These are phyloP conservation scores for Nematopogon swammerdamellus DNA, from an alignment of 2,888 invertebrate species.

Conservation along the genomic window DNA sequence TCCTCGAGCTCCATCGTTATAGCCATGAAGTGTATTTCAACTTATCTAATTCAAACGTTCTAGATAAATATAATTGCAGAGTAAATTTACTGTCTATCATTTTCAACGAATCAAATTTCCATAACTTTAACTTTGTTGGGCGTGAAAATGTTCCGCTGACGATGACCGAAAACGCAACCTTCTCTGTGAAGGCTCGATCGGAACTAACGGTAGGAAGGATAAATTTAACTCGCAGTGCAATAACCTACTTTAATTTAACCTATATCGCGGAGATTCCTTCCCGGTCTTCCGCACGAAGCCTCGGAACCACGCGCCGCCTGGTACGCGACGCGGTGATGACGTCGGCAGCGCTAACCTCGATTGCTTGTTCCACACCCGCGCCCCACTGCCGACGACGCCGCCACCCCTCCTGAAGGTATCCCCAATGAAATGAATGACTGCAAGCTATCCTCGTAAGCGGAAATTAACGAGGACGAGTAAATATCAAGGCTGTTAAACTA, in stretches of 20 bases:
- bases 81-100: neutral
- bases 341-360: constrained; percentile 23
- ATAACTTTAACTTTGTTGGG: too few relatives aligned
- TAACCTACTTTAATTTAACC: constrained; percentile 55
- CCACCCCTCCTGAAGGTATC: too few relatives aligned
- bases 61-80: neutral
- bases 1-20: constrained; percentile 48
- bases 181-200: constrained; percentile 19
- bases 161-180: neutral
- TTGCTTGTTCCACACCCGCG: constrained; percentile 23
- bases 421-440: too few relatives aligned
- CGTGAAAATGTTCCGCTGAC: too few relatives aligned
- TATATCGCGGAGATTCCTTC: constrained; percentile 34
- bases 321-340: constrained; percentile 46
- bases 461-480: too few relatives aligned
- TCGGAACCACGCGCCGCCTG: constrained; percentile 43
- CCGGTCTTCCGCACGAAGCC: constrained; percentile 35
- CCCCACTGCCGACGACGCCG: too few relatives aligned
- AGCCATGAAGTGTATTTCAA: constrained; percentile 25
- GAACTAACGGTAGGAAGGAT: constrained; percentile 25
- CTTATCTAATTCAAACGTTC: neutral
- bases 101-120: neutral
- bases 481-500: too few relatives aligned
- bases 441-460: too few relatives aligned
- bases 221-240: constrained; percentile 43